These are phyloP conservation scores for Alligator sinensis DNA, from an alignment of 2,113 vertebrate species.

Conservation along the genomic window DNA sequence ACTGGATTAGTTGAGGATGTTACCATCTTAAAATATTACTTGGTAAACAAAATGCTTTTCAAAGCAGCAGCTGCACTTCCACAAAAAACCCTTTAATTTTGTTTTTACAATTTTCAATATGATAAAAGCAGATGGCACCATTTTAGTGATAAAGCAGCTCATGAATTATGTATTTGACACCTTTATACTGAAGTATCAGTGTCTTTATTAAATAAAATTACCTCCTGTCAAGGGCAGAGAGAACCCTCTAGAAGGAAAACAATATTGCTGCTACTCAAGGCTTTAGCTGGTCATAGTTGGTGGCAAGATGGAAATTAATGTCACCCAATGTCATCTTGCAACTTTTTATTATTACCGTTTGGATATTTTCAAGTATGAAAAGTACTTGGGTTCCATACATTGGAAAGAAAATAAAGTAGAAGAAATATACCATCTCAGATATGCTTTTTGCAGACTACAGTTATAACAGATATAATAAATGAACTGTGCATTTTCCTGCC, in stretches of 20 bases:
- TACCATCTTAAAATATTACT: neutral
- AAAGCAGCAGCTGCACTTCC: constrained; percentile 65
- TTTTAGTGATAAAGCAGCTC: constrained; percentile 38
- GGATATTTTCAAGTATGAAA: constrained; percentile 3
- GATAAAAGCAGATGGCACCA: constrained; percentile 42
- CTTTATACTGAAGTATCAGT: constrained; percentile 29
- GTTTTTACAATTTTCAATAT: constrained; percentile 10
- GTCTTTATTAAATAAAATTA: constrained; percentile 55
- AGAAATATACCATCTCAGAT: neutral
- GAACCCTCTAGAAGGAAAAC: neutral
- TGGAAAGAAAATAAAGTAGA: neutral
- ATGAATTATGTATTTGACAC: constrained; percentile 61
- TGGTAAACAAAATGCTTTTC: constrained; percentile 50
- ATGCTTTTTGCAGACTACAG: neutral
- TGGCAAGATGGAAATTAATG: neutral
- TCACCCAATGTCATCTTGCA: neutral
- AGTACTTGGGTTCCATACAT: neutral
- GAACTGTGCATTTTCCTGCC: neutral
- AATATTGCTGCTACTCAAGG: constrained; percentile 5
- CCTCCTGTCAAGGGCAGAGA: neutral
- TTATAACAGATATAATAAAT: neutral
- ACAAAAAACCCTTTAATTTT: constrained; percentile 48
- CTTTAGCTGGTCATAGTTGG: neutral
- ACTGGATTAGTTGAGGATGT: constrained; percentile 4
- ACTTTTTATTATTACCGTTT: neutral